Percentiles rank a stretch among this genome's conserved stretches.
Evolutionary conservation across 2,113 vertebrate genomes (phyloP).

Genomic region (Alexandromys fortis): DNA sequence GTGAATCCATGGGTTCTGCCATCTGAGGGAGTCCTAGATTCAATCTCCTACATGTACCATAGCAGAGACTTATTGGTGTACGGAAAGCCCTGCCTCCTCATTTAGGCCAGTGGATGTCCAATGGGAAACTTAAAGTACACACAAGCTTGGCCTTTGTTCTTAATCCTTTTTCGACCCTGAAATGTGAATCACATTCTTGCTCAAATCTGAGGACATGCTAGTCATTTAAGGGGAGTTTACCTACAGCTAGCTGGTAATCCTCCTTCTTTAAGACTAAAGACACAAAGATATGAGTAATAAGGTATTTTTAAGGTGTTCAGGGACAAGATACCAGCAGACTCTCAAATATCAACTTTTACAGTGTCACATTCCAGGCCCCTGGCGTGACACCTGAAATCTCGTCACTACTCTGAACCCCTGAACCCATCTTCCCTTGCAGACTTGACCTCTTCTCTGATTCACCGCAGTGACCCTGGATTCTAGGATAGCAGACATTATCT

Average conservation of each 20-base stretch:
- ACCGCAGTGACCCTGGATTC: background rate
- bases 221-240: background rate
- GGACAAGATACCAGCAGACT: background rate
- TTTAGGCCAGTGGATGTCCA: background rate
- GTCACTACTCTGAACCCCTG: background rate
- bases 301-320: background rate
- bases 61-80: background rate
- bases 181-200: background rate
- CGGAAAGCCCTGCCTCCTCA: background rate
- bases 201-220: background rate
- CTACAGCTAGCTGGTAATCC: background rate
- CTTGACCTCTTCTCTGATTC: background rate
- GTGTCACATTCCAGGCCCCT: background rate
- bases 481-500: no score
- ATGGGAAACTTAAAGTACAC: background rate
- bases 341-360: background rate
- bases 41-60: background rate
- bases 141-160: background rate
- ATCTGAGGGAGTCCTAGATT: background rate
- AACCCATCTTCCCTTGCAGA: background rate
- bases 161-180: accelerated
- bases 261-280: background rate
- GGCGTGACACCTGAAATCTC: background rate
- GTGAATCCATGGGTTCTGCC: background rate
- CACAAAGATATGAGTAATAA: background rate